These are phyloP conservation scores for Haliclona indistincta DNA, from an alignment of 37 sponge, comb jelly and placozoan species.

Conservation along the genomic window DNA sequence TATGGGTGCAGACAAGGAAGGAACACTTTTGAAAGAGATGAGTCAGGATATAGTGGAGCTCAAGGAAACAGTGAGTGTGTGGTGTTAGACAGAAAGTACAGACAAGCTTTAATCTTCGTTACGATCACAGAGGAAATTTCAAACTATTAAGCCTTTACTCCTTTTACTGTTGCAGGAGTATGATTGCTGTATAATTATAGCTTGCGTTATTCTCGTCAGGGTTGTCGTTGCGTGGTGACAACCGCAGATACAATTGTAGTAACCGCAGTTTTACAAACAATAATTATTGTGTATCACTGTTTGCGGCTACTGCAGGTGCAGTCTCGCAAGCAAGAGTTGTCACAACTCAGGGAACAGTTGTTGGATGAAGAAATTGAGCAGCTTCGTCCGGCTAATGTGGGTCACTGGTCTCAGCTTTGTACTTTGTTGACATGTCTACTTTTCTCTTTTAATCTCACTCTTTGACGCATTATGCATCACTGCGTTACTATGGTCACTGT, in stretches of 20 bases:
- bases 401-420: neutral
- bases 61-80: constrained; percentile 4
- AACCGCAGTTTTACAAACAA: too few relatives aligned
- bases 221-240: too few relatives aligned
- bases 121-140: neutral
- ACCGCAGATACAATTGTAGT: too few relatives aligned
- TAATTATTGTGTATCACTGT: neutral
- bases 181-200: too few relatives aligned
- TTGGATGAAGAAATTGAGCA: constrained; percentile 19
- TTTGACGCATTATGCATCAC: too few relatives aligned
- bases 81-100: too few relatives aligned
- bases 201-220: too few relatives aligned
- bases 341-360: constrained; percentile 1
- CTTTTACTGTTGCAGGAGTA: too few relatives aligned
- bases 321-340: constrained; percentile 36
- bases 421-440: too few relatives aligned
- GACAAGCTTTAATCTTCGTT: too few relatives aligned
- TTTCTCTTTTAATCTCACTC: too few relatives aligned
- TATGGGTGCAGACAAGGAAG: neutral
- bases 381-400: constrained; percentile 30
- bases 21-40: neutral
- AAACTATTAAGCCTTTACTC: neutral
- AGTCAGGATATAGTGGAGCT: constrained; percentile 31
- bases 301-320: constrained; percentile 3
- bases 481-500: too few relatives aligned